Evolutionary conservation across 2,113 vertebrate genomes (phyloP).

Genomic region (Nothocercus julius): DNA sequence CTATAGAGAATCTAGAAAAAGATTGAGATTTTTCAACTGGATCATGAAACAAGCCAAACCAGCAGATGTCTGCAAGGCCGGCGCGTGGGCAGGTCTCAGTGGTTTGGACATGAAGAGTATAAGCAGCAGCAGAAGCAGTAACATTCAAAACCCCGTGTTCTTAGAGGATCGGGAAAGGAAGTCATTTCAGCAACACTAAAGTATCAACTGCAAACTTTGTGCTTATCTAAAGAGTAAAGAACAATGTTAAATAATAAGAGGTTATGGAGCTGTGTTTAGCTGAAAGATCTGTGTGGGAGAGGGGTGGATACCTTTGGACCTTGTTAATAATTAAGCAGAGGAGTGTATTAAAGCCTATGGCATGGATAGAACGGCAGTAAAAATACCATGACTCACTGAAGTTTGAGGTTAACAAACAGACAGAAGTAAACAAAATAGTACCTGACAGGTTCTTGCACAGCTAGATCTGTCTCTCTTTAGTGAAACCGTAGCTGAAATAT

Average conservation of each 20-base stretch:
- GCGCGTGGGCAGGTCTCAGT: rapidly evolving
- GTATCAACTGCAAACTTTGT: not conserved
- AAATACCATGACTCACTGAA: constrained; percentile 49
- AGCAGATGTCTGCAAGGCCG: not conserved
- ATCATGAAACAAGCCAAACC: not conserved
- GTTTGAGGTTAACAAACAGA: constrained; percentile 46
- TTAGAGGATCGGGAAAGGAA: not conserved
- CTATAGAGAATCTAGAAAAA: not conserved
- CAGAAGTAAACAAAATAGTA: constrained; percentile 48
- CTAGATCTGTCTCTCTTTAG: not conserved
- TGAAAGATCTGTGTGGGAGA: constrained; percentile 65
- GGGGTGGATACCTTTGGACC: constrained; percentile 64
- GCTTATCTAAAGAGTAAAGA: constrained; percentile 34
- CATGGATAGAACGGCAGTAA: constrained; percentile 54
- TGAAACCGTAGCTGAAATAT: not conserved
- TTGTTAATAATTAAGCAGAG: constrained; percentile 64
- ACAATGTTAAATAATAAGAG: constrained; percentile 40
- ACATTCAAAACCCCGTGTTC: not conserved
- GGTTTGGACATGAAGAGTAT: constrained; percentile 3
- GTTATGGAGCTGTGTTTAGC: constrained; percentile 42
- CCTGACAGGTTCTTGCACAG: constrained; percentile 1
- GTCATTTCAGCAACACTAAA: not conserved
- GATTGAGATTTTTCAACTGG: not conserved
- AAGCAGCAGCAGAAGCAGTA: not conserved
- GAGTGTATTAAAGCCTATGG: constrained; percentile 50